Evolutionary conservation across 2,888 invertebrate genomes (phyloP).

Genomic region (Harmothoe impar): DNA sequence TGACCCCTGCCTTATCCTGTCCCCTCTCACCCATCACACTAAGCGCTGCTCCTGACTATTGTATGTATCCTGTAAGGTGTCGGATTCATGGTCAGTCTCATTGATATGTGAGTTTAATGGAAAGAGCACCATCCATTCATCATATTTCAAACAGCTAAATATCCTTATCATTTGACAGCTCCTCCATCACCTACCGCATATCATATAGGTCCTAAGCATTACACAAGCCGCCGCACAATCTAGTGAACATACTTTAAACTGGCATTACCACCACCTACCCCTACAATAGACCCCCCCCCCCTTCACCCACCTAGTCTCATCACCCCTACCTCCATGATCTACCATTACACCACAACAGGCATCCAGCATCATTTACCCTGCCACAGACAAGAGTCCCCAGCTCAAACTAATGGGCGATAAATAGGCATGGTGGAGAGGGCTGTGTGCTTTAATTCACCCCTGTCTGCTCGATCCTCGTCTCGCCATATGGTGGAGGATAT

Average conservation of each 20-base stretch:
- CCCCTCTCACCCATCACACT: background rate
- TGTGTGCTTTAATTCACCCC: background rate
- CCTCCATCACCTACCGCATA: no score
- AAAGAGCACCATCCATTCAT: no score
- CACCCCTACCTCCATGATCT: background rate
- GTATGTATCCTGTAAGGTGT: background rate
- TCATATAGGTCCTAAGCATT: no score
- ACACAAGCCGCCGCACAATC: no score
- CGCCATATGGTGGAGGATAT: background rate
- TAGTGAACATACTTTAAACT: no score
- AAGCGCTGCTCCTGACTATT: background rate
- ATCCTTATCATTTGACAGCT: no score
- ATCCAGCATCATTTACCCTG: constrained; percentile 1
- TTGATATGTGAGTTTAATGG: no score
- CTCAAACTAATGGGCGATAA: background rate
- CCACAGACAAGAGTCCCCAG: background rate
- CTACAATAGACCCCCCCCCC: background rate
- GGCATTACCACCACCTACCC: no score
- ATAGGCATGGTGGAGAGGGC: background rate
- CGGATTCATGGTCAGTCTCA: no score
- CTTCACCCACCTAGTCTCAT: background rate
- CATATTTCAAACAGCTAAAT: no score
- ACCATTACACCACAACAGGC: background rate
- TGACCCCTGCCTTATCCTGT: background rate
- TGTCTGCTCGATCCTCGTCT: background rate